Conservation (phyloP, 2,113 vertebrate species). For the Onychorhynchus coronatus region DNA sequence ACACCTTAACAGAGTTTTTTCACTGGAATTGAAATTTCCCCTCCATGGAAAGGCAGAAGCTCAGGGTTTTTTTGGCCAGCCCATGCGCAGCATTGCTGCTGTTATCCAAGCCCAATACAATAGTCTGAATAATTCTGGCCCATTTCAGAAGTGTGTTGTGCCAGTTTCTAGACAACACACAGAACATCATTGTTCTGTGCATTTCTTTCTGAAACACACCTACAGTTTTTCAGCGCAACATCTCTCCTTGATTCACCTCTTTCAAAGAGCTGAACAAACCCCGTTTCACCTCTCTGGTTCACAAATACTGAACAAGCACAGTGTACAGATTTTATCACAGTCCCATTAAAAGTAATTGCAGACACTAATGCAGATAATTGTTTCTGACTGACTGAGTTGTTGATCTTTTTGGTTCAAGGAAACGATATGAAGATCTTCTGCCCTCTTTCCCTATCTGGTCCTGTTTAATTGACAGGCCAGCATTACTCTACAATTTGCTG, state of each 20-base stretch:
- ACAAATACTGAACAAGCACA: background rate
- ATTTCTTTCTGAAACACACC: background rate
- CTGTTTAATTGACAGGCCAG: constrained; percentile 24
- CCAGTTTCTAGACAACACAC: background rate
- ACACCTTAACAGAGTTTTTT: background rate
- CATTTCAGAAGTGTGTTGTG: background rate
- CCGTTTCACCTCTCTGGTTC: background rate
- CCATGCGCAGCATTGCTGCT: background rate
- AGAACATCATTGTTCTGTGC: background rate
- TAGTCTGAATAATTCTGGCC: background rate
- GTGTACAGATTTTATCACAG: background rate
- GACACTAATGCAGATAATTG: constrained; percentile 55
- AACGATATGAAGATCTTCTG: constrained; percentile 52
- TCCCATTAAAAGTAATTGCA: constrained; percentile 60
- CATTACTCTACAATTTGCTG: background rate
- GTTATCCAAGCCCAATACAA: background rate
- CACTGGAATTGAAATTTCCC: background rate
- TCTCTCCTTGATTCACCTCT: background rate
- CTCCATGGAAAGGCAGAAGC: rapidly evolving
- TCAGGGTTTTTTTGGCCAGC: background rate
- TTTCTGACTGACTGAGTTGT: constrained; percentile 56
- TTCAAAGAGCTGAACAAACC: background rate
- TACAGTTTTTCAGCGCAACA: background rate
- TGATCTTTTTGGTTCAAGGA: constrained; percentile 62
- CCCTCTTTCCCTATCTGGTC: background rate